Evolutionary conservation across 2,888 invertebrate genomes (phyloP).

Genomic region (Labia minor): DNA sequence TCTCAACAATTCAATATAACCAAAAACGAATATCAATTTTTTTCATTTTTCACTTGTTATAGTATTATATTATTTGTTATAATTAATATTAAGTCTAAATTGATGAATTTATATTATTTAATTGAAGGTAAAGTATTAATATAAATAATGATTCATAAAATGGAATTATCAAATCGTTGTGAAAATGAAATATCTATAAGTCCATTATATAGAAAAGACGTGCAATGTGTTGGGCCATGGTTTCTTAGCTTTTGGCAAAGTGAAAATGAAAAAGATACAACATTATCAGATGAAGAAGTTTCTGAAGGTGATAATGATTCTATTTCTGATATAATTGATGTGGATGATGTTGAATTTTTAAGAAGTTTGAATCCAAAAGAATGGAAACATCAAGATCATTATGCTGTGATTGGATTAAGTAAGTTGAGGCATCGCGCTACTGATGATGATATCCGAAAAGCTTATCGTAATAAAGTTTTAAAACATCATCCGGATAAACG

Average conservation of each 20-base stretch:
- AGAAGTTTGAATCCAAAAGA: constrained; percentile 86
- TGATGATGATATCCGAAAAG: constrained; percentile 86
- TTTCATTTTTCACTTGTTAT: too few species aligned
- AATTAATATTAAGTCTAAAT: too few species aligned
- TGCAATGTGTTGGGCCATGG: constrained; percentile 18
- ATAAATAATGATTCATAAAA: background rate
- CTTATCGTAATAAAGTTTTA: constrained; percentile 76
- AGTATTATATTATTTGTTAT: too few species aligned
- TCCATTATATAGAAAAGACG: background rate
- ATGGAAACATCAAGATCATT: constrained; percentile 98
- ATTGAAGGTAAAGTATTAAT: too few species aligned
- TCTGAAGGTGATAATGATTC: constrained; percentile 22
- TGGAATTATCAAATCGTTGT: background rate
- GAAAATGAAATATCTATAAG: background rate
- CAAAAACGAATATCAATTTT: too few species aligned
- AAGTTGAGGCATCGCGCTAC: constrained; percentile 72
- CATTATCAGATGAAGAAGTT: constrained; percentile 20
- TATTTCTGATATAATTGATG: constrained; percentile 29
- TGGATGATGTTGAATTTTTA: constrained; percentile 71
- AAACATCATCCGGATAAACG: constrained; percentile 98
- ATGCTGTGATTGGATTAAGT: constrained; percentile 84
- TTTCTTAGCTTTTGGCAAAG: constrained; percentile 23
- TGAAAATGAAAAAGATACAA: constrained; percentile 37
- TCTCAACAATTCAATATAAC: too few species aligned
- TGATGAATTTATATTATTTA: too few species aligned